Conservation (phyloP, 1,140 invertebrate species). For the Aphidius gifuensis region DNA sequence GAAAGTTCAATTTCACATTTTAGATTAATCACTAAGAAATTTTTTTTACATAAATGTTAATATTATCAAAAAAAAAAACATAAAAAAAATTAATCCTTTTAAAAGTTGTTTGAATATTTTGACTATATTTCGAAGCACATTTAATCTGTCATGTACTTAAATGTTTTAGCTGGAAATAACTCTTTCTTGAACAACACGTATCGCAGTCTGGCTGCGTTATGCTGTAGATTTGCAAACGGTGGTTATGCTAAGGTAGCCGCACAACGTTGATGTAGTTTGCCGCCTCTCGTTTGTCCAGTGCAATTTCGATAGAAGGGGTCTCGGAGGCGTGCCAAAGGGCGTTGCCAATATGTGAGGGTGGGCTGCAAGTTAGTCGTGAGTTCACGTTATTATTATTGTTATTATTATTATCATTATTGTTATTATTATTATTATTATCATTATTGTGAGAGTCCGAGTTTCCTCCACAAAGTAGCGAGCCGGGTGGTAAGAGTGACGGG, state of each 20-base stretch:
- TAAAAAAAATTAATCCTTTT: too few relatives aligned
- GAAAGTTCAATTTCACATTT: too few relatives aligned
- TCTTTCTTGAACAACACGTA: constrained; percentile 42
- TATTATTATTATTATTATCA: constrained; percentile 56
- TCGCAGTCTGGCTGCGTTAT: constrained; percentile 57
- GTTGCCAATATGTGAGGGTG: constrained; percentile 52
- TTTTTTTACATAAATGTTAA: too few relatives aligned
- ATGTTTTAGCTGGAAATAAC: too few relatives aligned
- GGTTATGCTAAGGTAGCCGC: constrained; percentile 19
- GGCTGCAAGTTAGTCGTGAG: constrained; percentile 50
- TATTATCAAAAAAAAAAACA: too few relatives aligned
- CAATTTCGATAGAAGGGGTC: constrained; percentile 38
- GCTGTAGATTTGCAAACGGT: constrained; percentile 38
- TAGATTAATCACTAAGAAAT: too few relatives aligned
- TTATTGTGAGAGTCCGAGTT: constrained; percentile 36
- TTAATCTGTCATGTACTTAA: too few relatives aligned
- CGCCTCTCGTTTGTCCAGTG: constrained; percentile 11
- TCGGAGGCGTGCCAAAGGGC: constrained; percentile 37
- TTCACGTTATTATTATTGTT: constrained; percentile 27
- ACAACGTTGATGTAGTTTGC: too few relatives aligned
- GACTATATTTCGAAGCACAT: too few relatives aligned
- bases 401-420: constrained; percentile 31
- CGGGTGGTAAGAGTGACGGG: constrained; percentile 1
- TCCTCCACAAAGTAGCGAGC: background rate
- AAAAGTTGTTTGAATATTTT: too few relatives aligned